Conservation (phyloP, 2,888 invertebrate species). For the Phengaris arion region DNA sequence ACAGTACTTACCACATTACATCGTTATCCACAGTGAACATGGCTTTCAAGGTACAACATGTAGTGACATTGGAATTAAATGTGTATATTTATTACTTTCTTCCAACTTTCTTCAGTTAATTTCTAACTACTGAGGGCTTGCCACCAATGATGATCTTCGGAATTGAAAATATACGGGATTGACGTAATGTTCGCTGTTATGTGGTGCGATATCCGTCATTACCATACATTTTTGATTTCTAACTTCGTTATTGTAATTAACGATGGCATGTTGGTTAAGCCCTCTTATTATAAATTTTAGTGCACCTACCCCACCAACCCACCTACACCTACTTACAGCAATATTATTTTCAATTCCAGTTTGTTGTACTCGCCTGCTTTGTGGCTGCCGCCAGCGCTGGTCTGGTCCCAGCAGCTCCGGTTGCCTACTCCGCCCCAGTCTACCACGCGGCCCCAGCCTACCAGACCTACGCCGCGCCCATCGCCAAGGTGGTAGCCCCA, state of each 20-base stretch:
- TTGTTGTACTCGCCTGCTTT: constrained; percentile 61
- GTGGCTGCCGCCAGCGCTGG: constrained; percentile 65
- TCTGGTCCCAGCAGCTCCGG: constrained; percentile 53
- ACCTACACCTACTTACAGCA: too few species aligned
- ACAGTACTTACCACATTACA: background rate
- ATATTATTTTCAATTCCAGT: constrained; percentile 47
- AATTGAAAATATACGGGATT: too few species aligned
- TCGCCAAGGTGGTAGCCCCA: constrained; percentile 42
- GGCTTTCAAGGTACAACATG: constrained; percentile 68
- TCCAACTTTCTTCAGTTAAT: constrained; percentile 28
- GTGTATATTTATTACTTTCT: constrained; percentile 32
- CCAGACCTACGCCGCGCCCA: constrained; percentile 43
- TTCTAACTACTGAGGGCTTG: background rate
- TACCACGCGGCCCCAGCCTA: constrained; percentile 41
- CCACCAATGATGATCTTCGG: too few species aligned
- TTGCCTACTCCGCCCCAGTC: constrained; percentile 48
- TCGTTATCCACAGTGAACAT: constrained; percentile 55
- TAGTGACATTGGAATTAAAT: too few species aligned
- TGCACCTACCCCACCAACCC: too few species aligned
- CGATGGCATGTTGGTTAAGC: too few species aligned
- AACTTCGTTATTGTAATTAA: too few species aligned
- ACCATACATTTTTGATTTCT: too few species aligned
- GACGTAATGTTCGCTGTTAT: too few species aligned
- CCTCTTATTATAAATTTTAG: too few species aligned
- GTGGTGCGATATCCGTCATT: background rate